Evolutionary conservation across 2,888 invertebrate genomes (phyloP).

Genomic region (Eledone cirrhosa): DNA sequence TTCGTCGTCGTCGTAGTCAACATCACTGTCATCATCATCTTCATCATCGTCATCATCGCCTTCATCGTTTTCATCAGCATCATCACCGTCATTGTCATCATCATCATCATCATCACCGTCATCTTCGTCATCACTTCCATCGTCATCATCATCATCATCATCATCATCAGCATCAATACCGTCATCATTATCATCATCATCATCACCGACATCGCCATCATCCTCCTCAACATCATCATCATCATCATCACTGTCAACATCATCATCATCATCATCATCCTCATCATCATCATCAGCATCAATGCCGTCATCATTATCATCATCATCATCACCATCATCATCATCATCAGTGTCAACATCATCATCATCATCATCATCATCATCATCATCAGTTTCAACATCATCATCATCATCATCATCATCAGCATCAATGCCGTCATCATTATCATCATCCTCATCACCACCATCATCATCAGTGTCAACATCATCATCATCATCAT

Average conservation of each 20-base stretch:
- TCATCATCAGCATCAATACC: too few relatives aligned
- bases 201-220: neutral
- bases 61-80: neutral
- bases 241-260: neutral
- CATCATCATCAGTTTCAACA: neutral
- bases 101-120: neutral
- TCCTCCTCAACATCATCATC: neutral
- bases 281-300: neutral
- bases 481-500: neutral
- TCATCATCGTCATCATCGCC: neutral
- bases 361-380: neutral
- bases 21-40: neutral
- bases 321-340: neutral
- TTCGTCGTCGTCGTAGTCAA: neutral
- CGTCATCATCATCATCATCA: neutral
- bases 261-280: neutral
- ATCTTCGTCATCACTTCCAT: neutral
- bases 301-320: neutral
- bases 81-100: neutral
- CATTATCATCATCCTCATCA: neutral
- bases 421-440: neutral
- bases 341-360: neutral
- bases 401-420: conserved; percentile 7
- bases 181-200: conserved; percentile 6
- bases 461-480: neutral